phyloP scores from a whole-genome alignment of 2,113 vertebrate species.

The Columbina picui region DNA sequence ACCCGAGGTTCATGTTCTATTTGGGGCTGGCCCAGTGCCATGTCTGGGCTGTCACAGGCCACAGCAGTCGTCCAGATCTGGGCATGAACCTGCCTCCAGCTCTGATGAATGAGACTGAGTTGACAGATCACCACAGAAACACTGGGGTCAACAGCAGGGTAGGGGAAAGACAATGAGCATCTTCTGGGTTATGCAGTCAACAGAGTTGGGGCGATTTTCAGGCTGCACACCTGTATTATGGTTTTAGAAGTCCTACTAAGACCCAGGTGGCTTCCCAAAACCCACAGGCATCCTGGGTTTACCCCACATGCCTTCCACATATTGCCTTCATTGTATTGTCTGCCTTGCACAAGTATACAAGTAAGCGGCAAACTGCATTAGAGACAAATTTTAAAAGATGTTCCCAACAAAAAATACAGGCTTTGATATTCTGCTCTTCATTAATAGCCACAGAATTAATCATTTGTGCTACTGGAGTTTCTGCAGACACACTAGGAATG shows the following conservation, averaged over 20 bases:
- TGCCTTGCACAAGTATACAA: not conserved
- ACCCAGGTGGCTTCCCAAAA: not conserved
- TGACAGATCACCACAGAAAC: not conserved
- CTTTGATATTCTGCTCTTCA: not conserved
- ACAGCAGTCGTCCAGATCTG: not conserved
- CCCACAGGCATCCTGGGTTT: not conserved
- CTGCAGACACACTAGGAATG: not conserved
- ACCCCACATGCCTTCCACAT: rapidly evolving
- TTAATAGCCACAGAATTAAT: not conserved
- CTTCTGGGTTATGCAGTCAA: not conserved
- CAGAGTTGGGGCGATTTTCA: rapidly evolving
- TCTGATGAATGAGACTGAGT: rapidly evolving
- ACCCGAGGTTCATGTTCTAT: not conserved
- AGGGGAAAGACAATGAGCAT: not conserved
- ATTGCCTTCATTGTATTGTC: rapidly evolving
- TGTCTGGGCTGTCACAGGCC: not conserved
- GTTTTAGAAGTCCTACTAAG: not conserved
- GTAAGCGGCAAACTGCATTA: rapidly evolving
- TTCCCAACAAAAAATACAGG: not conserved
- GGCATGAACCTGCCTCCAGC: not conserved
- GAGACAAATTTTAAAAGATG: not conserved
- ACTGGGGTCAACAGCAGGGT: not conserved
- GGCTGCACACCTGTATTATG: rapidly evolving
- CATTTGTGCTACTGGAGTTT: not conserved
- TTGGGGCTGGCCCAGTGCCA: not conserved